These are phyloP conservation scores for human (Homo sapiens) DNA, from an alignment of 2,113 vertebrate species.

Conservation along the genomic window GRCh38 chr16:89557501-89558000, in stretches of 20 bases:
- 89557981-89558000: background rate
- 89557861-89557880: background rate
- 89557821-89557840: background rate
- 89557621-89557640: background rate
- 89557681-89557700: fast-evolving
- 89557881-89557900: background rate
- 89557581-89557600: background rate
- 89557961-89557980: background rate
- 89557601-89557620: background rate
- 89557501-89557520: background rate
- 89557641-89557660: fast-evolving
- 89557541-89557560: background rate
- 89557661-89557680: background rate
- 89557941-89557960: background rate
- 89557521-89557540: background rate
- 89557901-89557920: background rate
- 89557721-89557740: background rate
- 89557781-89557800: no score
- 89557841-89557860: background rate
- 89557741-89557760: background rate
- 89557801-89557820: background rate
- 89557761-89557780: fast-evolving
- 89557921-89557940: background rate
- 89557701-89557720: background rate
- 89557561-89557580: fast-evolving